Base-by-base conservation (phyloP, 1,140 invertebrate species). In the Drosophila gunungcola region DNA sequence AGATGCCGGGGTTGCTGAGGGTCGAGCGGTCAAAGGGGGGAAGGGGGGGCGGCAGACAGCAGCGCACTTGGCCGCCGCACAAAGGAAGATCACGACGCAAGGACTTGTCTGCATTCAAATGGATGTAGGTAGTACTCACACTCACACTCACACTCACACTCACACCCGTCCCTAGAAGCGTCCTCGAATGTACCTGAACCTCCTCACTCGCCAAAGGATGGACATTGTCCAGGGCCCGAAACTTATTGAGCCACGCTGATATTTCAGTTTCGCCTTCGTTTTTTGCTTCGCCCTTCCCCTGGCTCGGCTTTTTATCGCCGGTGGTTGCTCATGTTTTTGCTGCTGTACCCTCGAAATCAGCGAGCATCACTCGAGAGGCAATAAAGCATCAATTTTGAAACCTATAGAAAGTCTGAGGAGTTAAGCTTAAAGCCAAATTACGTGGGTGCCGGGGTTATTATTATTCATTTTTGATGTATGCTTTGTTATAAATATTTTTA, bases 31-130 rank as follows among this genome's bases (percentile, higher is more conserved):
- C 10, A 9, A 10, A 10, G n/a, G 21, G 12, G 7, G 32, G 55
- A 12, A 49, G 48, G 43, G 21, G 70, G 60, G 72, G 57, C 65
- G 46, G 64, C 62, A 80, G 76, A 84, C 81, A 80, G 55, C 78
- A 73, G 70, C 82, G 82, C 83, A 86, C 83, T 86, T 86, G 83
- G 83, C 83, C 80, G 78, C 83, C 84, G 75, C 77, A 89, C 83
- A 88, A 88, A 89, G 76, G 84, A 88, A 82, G 83, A 82, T 70
- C 72, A 74, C 80, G 81, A 69, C 78, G 67, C 82, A 83, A 82
- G 88, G 88, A 91, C 88, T 91, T 91, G 88, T 91, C 88, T 91
- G 77, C 88, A 91, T 91, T 91, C 72, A 83, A 91, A 91, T 88
- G 55, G 72, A 80, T 64, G 82, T 78, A 85, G 69, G 75, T 79